phyloP scores from a whole-genome alignment of 2,113 vertebrate genomes.

The Varanus komodoensis region DNA sequence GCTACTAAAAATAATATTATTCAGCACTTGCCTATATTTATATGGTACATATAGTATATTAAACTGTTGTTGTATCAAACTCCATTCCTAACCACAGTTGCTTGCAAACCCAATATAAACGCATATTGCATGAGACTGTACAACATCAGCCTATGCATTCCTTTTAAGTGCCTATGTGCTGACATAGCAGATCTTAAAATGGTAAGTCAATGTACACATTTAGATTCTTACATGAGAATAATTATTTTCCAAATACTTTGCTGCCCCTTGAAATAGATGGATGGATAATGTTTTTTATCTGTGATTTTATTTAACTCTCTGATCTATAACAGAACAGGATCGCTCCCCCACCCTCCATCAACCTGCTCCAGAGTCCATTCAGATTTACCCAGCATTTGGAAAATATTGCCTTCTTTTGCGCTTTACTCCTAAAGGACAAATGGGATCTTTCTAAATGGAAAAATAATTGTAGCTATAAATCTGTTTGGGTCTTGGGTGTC shows the following conservation, averaged over 20 bases:
- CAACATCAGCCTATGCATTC: neutral
- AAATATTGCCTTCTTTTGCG: neutral
- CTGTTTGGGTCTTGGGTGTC: constrained; percentile 26
- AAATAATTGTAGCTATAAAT: neutral
- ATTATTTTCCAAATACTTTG: constrained; percentile 32
- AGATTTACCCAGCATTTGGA: neutral
- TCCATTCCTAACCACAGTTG: neutral
- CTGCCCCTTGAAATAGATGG: constrained; percentile 11
- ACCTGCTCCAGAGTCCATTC: neutral
- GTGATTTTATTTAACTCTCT: constrained; percentile 23
- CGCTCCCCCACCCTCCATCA: constrained; percentile 23
- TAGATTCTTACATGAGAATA: constrained; percentile 39
- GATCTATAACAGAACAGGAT: constrained; percentile 35
- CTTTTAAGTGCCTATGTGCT: neutral
- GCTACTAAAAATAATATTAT: neutral
- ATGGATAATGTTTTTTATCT: constrained; percentile 24
- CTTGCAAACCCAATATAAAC: neutral
- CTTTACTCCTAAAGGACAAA: constrained; percentile 29
- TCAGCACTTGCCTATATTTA: constrained; percentile 28
- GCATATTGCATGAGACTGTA: neutral
- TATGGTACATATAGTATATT: constrained; percentile 5
- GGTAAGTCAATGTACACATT: constrained; percentile 39
- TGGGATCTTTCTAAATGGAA: neutral
- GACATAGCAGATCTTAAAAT: constrained; percentile 20
- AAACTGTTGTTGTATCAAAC: neutral